Base-by-base conservation (phyloP, 2,797 vertebrate genomes). In the Sebastes minor region DNA sequence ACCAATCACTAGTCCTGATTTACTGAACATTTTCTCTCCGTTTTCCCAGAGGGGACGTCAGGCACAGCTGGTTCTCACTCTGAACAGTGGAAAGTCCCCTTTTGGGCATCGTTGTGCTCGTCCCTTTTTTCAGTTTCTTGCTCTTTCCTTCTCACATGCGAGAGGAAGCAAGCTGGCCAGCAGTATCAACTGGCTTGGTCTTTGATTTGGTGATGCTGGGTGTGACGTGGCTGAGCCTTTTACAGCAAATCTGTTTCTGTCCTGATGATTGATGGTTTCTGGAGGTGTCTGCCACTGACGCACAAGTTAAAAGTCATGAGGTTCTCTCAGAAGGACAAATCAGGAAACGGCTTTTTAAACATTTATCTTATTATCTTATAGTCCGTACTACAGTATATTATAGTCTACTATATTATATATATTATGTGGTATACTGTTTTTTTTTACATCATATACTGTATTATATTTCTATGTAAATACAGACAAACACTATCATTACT, bases 51-150 rank as follows among this genome's bases (percentile, higher is more conserved):
- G 30, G 82, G 72, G 73, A 79, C 42, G 52, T 75, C 16, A 78
- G 80, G 8, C 70, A 76, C 93, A 93, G 87, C 91, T 94, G 93
- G 59, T 84, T 92, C 84, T 86, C 80, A 69, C 74, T 86, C 59
- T 71, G 49, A 80, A 32, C 56, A 72, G 63, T 86, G 91, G 91
- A 92, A 94, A 92, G 83, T 88, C 83, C 86, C 89, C 59, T 11
- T 64, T 70, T 80, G 49, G 18, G 71, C 38, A 84, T 88, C 77
- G 66, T 30, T 84, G 60, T 83, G 33, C 30, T 83, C 80, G 78
- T 90, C 77, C 30, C 30, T 65, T 75, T 71, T 91, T 76, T 88
- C 73, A 71, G 71, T 88, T 89, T 89, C 74, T 69, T 71, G 32
- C 53, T 74, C 60, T 49, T 75, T 83, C 56, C 49, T 61, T 35